Evolutionary conservation across 1,140 invertebrate species (phyloP), one percentile per base, ranked within the genome.

Genomic region (Pomacea maculata): DNA sequence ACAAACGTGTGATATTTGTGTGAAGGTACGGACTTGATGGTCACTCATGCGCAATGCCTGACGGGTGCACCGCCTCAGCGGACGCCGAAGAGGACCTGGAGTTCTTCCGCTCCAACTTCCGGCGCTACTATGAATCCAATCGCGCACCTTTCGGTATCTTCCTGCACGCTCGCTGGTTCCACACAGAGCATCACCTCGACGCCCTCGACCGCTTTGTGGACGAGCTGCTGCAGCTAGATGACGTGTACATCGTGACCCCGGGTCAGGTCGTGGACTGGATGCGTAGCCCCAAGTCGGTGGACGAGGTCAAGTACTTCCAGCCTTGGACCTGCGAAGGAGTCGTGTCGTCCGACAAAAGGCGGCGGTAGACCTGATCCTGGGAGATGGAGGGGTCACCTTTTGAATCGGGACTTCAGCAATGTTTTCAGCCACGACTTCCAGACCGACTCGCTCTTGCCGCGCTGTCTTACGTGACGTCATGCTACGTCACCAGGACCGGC

Each of bases 171-270:
- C 83, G 85, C 7, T 89, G 88, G 88, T 89, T 89, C 80, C 80
- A 86, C 73, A 85, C 82, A 9, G 84, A 86, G 29, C 86, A 86
- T 61, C 86, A 86, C 68, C 82, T 87, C 9, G 85, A 85, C n/a
- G 88, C 86, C 61, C 97, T 99, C 94, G 93, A 97, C 14, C 96
- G 96, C 89, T 98, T 97, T 96, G 95, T 99, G 84, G 97, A 98
- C 89, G 97, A 98, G 92, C 94, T 97, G 72, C 92, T 97, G 57
- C 95, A 95, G 79, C 95, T 97, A 92, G 96, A 96, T 81, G 97
- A 99, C 89, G 97, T 98, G 10, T 98, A 97, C 92, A 98, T 99
- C 88, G 96, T 98, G 1, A 98, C 97, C n/a, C 98, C 97, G 95
- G 88, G 89, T 67, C 92, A 95, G 93, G 97, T 98, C 1, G 97